Percentiles rank a stretch among this genome's conserved stretches.
phyloP scores from a whole-genome alignment of 2,888 invertebrate species.

The Zelleria hepariella region DNA sequence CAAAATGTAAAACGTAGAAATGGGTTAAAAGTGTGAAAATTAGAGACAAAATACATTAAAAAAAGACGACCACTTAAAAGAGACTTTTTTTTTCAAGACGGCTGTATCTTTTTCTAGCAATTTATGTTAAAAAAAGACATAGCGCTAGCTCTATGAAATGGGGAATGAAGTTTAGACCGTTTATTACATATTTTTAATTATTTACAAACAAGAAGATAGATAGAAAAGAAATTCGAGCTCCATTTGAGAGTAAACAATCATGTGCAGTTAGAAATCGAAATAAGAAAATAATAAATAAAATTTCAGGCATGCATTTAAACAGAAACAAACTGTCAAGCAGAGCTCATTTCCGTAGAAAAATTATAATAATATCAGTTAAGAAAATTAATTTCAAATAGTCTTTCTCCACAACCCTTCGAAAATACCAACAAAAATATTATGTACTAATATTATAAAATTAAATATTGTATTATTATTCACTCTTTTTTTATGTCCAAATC shows the following conservation, averaged over 20 bases:
- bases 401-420: slow-evolving; percentile 67
- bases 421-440: slow-evolving; percentile 7
- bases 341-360: slow-evolving; percentile 24
- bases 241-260: neutral
- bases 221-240: neutral
- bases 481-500: slow-evolving; percentile 2
- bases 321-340: slow-evolving; percentile 30
- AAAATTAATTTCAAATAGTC: slow-evolving; percentile 29
- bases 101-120: neutral
- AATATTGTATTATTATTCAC: neutral
- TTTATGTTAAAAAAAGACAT: slow-evolving; percentile 22
- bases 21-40: slow-evolving; percentile 45
- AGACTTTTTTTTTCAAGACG: neutral
- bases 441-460: neutral
- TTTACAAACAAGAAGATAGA: neutral
- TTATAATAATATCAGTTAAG: slow-evolving; percentile 10
- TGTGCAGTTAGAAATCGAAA: neutral
- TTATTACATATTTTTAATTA: neutral
- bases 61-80: neutral
- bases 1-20: slow-evolving; percentile 17
- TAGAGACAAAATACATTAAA: slow-evolving; percentile 26
- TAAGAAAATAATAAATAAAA: neutral
- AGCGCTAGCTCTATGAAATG: slow-evolving; percentile 15
- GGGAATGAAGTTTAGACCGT: slow-evolving; percentile 7
- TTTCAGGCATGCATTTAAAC: slow-evolving; percentile 12